These are phyloP conservation scores for Myotis davidii DNA, from an alignment of 2,113 vertebrate species.

Conservation along the genomic window DNA sequence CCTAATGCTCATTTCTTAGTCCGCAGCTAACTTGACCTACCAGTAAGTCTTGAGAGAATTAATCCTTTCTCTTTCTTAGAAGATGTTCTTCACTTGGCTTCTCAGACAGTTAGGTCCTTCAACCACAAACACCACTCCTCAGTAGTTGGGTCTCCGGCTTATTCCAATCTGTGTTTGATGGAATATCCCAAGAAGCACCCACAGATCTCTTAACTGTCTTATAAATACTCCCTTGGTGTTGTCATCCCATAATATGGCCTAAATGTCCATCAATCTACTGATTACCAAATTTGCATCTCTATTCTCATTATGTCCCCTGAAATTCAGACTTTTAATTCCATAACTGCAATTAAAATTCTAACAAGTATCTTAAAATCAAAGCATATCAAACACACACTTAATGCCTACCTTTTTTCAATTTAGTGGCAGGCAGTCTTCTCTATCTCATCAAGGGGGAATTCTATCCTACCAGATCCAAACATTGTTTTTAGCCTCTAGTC, in stretches of 20 bases:
- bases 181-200: background rate
- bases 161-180: background rate
- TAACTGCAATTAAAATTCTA: background rate
- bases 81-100: background rate
- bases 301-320: background rate
- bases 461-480: background rate
- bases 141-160: background rate
- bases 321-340: background rate
- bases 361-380: background rate
- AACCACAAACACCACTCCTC: background rate
- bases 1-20: background rate
- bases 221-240: background rate
- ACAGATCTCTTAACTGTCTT: background rate
- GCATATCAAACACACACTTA: background rate
- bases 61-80: background rate
- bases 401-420: background rate
- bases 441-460: background rate
- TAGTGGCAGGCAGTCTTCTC: background rate
- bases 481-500: background rate
- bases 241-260: background rate
- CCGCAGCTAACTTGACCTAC: background rate
- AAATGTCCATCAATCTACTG: background rate
- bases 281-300: background rate
- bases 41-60: background rate
- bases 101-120: background rate